Conservation (phyloP, 1,140 invertebrate species). For the Calycopis cecrops region DNA sequence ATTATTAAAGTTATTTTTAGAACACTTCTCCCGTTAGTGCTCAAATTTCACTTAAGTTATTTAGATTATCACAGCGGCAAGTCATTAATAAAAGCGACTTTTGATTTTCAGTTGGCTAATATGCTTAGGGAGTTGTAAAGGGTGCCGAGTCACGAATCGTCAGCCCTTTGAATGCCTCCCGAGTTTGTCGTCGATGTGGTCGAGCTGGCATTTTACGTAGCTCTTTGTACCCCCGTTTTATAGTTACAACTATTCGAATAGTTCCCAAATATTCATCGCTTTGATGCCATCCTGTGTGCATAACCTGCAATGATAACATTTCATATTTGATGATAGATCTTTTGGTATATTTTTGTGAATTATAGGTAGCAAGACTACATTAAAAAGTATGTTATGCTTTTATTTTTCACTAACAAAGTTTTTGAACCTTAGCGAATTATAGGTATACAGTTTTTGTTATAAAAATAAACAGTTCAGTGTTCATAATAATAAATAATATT, state of each 20-base stretch:
- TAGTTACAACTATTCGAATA: slow-evolving; percentile 62
- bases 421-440: no score
- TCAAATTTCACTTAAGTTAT: slow-evolving; percentile 54
- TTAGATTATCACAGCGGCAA: slow-evolving; percentile 65
- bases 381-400: no score
- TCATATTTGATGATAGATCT: no score
- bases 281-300: slow-evolving; percentile 33
- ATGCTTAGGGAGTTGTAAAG: slow-evolving; percentile 60
- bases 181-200: slow-evolving; percentile 69
- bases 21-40: slow-evolving; percentile 50
- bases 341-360: no score
- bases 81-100: slow-evolving; percentile 72
- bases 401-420: no score
- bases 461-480: no score
- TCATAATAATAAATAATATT: no score
- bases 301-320: neutral
- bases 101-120: slow-evolving; percentile 71
- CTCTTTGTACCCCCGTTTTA: slow-evolving; percentile 71
- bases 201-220: slow-evolving; percentile 67
- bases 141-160: slow-evolving; percentile 57
- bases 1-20: slow-evolving; percentile 33
- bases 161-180: slow-evolving; percentile 58
- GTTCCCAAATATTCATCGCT: slow-evolving; percentile 62
- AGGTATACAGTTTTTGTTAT: no score
- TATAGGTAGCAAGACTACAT: no score